Conservation (phyloP, 2,888 invertebrate genomes). For the Hymenopus coronatus region DNA sequence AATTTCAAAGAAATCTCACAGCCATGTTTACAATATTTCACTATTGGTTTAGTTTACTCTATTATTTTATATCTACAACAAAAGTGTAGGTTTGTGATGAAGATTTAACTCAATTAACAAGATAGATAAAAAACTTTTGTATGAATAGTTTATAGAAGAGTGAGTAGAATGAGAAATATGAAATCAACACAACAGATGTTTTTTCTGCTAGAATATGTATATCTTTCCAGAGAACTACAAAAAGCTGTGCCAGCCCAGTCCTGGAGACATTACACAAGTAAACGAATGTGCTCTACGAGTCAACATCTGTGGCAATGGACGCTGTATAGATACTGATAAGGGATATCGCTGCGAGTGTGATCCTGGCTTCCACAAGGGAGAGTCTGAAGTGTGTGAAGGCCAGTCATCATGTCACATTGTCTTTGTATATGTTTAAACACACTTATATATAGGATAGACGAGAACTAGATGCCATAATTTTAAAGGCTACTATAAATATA, state of each 20-base stretch:
- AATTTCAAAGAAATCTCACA: too few species aligned
- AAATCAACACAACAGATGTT: not conserved
- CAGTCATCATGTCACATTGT: slow-evolving; percentile 34
- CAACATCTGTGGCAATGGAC: slow-evolving; percentile 67
- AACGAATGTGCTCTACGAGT: slow-evolving; percentile 75
- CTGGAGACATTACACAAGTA: slow-evolving; percentile 47
- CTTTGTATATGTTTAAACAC: not conserved
- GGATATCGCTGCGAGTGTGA: slow-evolving; percentile 79
- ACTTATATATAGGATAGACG: not conserved
- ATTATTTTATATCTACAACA: too few species aligned
- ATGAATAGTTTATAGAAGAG: too few species aligned
- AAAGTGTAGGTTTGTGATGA: not conserved
- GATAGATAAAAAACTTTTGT: too few species aligned
- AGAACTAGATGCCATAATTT: too few species aligned
- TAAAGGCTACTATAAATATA: too few species aligned
- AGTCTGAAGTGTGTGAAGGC: slow-evolving; percentile 55
- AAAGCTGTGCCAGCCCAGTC: slow-evolving; percentile 51
- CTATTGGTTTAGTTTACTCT: not conserved
- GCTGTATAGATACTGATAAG: slow-evolving; percentile 68
- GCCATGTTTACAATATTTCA: not conserved
- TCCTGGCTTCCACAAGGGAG: slow-evolving; percentile 59
- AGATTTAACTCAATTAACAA: not conserved
- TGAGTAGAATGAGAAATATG: too few species aligned
- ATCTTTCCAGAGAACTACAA: slow-evolving; percentile 57
- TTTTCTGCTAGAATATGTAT: slow-evolving; percentile 14